Percentiles rank a stretch among this genome's conserved stretches.
Evolutionary conservation across 2,113 vertebrate species (phyloP).

Genomic region (Gopherus flavomarginatus): DNA sequence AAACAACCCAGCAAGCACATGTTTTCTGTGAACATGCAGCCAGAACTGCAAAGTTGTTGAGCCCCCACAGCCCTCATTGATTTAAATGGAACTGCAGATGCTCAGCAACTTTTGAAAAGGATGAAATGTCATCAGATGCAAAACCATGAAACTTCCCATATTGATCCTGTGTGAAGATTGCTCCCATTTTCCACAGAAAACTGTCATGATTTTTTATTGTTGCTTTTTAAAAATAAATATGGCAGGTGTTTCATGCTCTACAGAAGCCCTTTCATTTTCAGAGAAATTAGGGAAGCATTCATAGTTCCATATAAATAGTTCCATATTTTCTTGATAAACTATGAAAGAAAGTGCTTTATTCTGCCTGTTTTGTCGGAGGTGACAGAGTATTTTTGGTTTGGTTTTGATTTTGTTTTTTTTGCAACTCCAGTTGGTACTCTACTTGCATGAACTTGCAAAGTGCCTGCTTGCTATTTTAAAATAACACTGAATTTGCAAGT

Average conservation of each 20-base stretch:
- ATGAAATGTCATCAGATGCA: not conserved
- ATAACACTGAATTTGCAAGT: not conserved
- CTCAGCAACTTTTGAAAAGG: not conserved
- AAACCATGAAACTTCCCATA: not conserved
- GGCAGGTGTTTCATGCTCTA: not conserved
- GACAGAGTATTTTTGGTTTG: not conserved
- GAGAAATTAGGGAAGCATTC: not conserved
- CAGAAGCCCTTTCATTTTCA: not conserved
- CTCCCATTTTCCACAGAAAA: not conserved
- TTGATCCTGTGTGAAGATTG: not conserved
- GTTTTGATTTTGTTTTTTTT: not conserved
- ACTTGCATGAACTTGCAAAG: not conserved
- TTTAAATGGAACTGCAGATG: not conserved
- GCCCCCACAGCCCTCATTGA: not conserved
- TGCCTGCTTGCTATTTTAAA: not conserved
- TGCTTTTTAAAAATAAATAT: not conserved
- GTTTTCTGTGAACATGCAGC: not conserved
- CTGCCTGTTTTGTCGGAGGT: not conserved
- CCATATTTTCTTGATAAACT: not conserved
- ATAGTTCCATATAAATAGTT: not conserved
- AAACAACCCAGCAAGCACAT: not conserved
- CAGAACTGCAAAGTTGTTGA: not conserved
- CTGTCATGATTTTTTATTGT: not conserved
- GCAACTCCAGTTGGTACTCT: not conserved
- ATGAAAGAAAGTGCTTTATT: accelerated